Percentiles rank a stretch among this genome's conserved stretches.
phyloP scores from a whole-genome alignment of 2,797 vertebrate species.

The Anguilla megastoma region DNA sequence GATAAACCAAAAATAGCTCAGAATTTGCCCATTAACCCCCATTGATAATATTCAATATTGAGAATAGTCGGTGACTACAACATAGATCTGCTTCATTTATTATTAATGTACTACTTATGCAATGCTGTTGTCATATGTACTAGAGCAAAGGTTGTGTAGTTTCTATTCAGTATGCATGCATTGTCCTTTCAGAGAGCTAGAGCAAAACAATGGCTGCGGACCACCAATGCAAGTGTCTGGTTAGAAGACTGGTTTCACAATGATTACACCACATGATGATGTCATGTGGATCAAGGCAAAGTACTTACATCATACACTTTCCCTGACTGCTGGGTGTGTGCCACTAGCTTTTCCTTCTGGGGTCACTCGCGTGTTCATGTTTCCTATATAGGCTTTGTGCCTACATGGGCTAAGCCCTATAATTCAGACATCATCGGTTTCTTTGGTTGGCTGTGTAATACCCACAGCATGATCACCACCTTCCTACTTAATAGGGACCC shows the following conservation, averaged over 20 bases:
- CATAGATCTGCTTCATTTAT: not conserved
- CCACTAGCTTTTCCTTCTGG: not conserved
- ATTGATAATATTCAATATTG: not conserved
- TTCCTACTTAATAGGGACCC: not conserved
- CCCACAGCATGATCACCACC: not conserved
- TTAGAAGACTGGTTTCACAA: not conserved
- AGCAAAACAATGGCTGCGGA: not conserved
- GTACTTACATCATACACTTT: not conserved
- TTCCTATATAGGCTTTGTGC: not conserved
- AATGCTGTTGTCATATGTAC: not conserved
- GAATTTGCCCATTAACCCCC: not conserved
- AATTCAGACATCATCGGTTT: not conserved
- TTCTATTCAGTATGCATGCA: not conserved
- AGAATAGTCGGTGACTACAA: not conserved
- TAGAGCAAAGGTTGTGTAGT: not conserved
- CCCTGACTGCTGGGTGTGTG: not conserved
- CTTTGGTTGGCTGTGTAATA: not conserved
- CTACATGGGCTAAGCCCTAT: not conserved
- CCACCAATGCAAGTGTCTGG: not conserved
- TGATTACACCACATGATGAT: not conserved
- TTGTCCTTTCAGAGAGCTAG: not conserved
- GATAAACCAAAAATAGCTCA: not conserved
- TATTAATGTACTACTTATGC: not conserved
- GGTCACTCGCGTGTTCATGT: not conserved
- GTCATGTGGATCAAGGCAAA: not conserved